Evolutionary conservation across 2,113 vertebrate species (phyloP).

Genomic region (Entosphenus tridentatus): DNA sequence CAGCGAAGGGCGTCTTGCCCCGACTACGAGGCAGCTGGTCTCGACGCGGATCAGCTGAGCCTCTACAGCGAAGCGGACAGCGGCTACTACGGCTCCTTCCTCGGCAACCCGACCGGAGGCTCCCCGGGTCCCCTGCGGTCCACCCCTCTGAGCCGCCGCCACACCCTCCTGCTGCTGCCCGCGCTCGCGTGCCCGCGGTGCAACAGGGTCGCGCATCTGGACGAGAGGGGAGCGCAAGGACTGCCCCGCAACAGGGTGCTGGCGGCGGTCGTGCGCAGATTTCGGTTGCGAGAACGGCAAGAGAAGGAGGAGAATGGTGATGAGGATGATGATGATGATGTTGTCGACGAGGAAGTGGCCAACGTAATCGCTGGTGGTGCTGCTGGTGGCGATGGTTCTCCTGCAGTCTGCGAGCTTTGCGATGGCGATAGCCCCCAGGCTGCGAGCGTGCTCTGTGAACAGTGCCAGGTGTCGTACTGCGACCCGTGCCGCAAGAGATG

Average conservation of each 20-base stretch:
- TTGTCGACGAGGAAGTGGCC: constrained; percentile 14
- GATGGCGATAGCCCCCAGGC: constrained; percentile 29
- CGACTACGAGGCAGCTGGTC: constrained; percentile 11
- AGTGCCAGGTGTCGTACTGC: constrained; percentile 81
- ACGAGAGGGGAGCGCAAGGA: constrained; percentile 62
- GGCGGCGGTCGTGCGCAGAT: constrained; percentile 60
- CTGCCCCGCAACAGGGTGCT: constrained; percentile 63
- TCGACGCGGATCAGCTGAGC: constrained; percentile 58
- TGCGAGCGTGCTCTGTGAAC: constrained; percentile 54
- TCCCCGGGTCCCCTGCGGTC: constrained; percentile 49
- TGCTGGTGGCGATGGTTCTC: constrained; percentile 1
- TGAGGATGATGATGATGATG: too few relatives aligned
- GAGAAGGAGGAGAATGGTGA: too few relatives aligned
- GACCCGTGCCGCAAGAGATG: constrained; percentile 64
- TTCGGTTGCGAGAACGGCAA: constrained; percentile 37
- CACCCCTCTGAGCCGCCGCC: constrained; percentile 27
- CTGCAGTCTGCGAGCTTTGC: constrained; percentile 30
- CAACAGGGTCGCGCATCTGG: constrained; percentile 57
- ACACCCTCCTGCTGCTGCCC: constrained; percentile 14
- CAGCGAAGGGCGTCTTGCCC: constrained; percentile 9
- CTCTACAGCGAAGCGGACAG: constrained; percentile 85
- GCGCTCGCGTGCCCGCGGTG: constrained; percentile 57
- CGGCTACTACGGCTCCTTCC: constrained; percentile 80
- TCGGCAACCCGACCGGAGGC: constrained; percentile 23
- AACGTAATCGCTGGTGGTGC: too few relatives aligned